Conservation (phyloP, 2,113 vertebrate species). For the Embiotoca jacksoni region DNA sequence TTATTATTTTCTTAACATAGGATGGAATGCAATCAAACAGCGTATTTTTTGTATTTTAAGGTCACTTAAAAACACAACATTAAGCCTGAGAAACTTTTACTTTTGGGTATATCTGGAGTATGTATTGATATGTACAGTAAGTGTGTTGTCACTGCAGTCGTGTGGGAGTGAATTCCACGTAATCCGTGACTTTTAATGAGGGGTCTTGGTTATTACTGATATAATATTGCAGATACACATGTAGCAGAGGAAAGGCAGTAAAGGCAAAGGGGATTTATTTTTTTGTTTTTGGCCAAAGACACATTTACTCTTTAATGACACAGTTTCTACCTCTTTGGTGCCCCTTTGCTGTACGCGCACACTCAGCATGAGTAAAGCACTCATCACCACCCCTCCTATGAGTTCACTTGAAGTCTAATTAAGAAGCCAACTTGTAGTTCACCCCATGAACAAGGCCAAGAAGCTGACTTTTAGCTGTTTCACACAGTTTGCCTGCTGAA, state of each 20-base stretch:
- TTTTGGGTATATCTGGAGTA: slow-evolving; percentile 13
- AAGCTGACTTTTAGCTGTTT: slow-evolving; percentile 52
- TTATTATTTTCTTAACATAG: slow-evolving; percentile 29
- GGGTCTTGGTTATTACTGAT: slow-evolving; percentile 4
- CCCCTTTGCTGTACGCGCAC: slow-evolving; percentile 52
- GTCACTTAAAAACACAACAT: slow-evolving; percentile 21
- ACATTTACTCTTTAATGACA: slow-evolving; percentile 41
- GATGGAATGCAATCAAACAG: slow-evolving; percentile 42
- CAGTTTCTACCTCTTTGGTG: slow-evolving; percentile 72
- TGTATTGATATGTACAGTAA: slow-evolving; percentile 7
- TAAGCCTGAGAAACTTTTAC: not conserved
- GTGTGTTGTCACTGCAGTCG: slow-evolving; percentile 14
- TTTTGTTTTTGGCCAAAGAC: slow-evolving; percentile 68
- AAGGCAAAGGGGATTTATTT: slow-evolving; percentile 28
- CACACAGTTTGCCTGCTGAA: slow-evolving; percentile 50
- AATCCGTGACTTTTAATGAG: not conserved
- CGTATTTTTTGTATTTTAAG: slow-evolving; percentile 26
- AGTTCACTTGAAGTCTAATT: slow-evolving; percentile 34
- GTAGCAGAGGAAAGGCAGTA: slow-evolving; percentile 12
- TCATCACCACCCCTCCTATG: slow-evolving; percentile 23
- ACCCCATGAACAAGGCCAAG: slow-evolving; percentile 29
- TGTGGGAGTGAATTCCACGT: slow-evolving; percentile 8
- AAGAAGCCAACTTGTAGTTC: slow-evolving; percentile 26
- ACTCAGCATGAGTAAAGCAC: slow-evolving; percentile 14
- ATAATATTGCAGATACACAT: not conserved